Conservation (phyloP, 2,888 invertebrate species). For the Beris morrisii region DNA sequence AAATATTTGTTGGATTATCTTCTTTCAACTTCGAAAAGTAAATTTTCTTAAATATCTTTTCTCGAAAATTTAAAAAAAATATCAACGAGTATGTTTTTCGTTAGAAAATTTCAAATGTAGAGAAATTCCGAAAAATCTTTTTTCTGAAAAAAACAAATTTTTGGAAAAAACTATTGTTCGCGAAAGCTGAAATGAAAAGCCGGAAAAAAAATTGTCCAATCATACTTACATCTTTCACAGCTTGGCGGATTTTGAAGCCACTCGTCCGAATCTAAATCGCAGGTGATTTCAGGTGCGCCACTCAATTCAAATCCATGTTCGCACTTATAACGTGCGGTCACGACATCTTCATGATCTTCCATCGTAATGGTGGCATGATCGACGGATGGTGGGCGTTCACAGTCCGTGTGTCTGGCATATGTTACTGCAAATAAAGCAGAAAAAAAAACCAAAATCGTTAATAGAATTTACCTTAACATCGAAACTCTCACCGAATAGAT, state of each 20-base stretch:
- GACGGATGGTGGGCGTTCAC: constrained; percentile 50
- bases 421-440: constrained; percentile 18
- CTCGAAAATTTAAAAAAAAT: no score
- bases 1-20: no score
- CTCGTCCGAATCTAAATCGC: constrained; percentile 50
- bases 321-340: constrained; percentile 50
- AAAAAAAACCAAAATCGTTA: neutral
- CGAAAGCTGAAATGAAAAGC: neutral
- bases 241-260: constrained; percentile 52
- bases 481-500: neutral
- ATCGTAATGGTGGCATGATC: constrained; percentile 46
- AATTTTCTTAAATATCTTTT: no score
- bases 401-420: constrained; percentile 47
- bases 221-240: constrained; percentile 45
- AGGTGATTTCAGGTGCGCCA: constrained; percentile 48
- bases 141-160: no score
- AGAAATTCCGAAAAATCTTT: no score
- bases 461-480: constrained; percentile 8
- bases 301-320: constrained; percentile 47
- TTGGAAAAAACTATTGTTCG: no score
- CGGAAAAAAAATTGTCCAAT: neutral
- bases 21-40: no score
- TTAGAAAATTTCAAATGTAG: no score
- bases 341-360: constrained; percentile 48
- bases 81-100: no score